Evolutionary conservation across 1,140 invertebrate species (phyloP), one percentile per base, ranked within the genome.

Genomic region (Holcopasites calliopsidis): DNA sequence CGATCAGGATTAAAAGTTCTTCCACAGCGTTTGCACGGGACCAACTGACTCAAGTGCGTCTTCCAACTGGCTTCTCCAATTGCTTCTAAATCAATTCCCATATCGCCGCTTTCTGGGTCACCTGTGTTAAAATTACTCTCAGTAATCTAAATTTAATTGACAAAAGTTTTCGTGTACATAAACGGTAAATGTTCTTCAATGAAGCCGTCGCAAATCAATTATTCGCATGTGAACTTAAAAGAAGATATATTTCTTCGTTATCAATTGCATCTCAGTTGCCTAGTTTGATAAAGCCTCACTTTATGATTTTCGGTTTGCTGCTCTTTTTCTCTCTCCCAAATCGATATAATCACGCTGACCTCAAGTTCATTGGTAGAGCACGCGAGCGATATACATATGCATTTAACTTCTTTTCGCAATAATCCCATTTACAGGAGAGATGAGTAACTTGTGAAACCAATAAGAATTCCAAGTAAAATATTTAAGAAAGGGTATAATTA

Each of bases 1-100:
- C 95, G 90, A 79, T 96, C 95, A 1, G 95, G 94, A 84, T 93
- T 93, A 85, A 96, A 96, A 28, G 94, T 95, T 50, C 95, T 91
- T 23, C 93, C 93, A 87, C 95, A 96, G 69, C 92, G 91, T 77
- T 92, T 92, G 85, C 95, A 96, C 1, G 94, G 93, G 28, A 96
- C 91, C 44, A 96, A 86, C 76, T 93, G 92, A 49, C 86, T 88
- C 23, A 93, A 77, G 75, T 94, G 93, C 38, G 88, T 89, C 81
- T 94, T 91, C 94, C 94, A 95, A 8, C 91, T 92, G 16, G 91
- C 92, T 49, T 94, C 93, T 0, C 92, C 93, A 31, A 65, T 82
- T 5, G 71, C 81, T 1, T 42, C 2, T 18, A 70, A 40, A 16
- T 85, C 78, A 2, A 75, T 18, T 31, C 61, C 7, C 42, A 57